phyloP scores from a whole-genome alignment of 53 echinoderm and acorn worm species.

The Actinopyga echinites region DNA sequence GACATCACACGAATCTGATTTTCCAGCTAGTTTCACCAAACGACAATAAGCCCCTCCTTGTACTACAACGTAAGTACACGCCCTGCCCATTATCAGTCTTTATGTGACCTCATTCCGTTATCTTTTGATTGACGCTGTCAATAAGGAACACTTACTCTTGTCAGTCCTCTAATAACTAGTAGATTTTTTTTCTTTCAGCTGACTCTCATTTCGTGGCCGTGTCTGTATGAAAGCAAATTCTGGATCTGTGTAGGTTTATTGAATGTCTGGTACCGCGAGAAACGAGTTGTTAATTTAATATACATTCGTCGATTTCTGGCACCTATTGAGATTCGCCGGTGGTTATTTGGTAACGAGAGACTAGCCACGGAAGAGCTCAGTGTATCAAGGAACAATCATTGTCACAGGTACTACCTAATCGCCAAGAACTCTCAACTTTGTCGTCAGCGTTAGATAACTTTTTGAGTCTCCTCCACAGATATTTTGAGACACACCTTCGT shows the following conservation, averaged over 20 bases:
- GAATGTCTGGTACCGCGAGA: background rate
- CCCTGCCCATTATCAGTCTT: background rate
- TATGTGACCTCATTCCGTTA: background rate
- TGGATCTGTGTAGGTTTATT: background rate
- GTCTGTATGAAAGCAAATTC: background rate
- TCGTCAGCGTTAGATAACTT: no score
- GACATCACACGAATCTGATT: no score
- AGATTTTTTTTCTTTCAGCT: background rate
- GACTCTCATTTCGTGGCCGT: background rate
- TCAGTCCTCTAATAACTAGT: background rate
- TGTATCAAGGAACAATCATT: no score
- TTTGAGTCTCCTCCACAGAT: no score
- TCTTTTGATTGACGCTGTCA: background rate
- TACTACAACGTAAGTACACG: background rate
- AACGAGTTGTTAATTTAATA: conserved; percentile 6
- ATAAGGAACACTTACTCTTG: background rate
- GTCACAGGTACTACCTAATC: no score
- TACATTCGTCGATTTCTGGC: conserved; percentile 24
- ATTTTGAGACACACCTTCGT: no score
- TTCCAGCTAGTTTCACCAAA: background rate
- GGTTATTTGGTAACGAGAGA: conserved; percentile 22
- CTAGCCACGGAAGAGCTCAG: no score
- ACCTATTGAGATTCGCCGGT: conserved; percentile 16
- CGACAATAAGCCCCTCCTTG: background rate
- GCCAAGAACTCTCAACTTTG: no score